These are phyloP conservation scores for Lagria hirta DNA, from an alignment of 2,888 invertebrate species.

Conservation along the genomic window DNA sequence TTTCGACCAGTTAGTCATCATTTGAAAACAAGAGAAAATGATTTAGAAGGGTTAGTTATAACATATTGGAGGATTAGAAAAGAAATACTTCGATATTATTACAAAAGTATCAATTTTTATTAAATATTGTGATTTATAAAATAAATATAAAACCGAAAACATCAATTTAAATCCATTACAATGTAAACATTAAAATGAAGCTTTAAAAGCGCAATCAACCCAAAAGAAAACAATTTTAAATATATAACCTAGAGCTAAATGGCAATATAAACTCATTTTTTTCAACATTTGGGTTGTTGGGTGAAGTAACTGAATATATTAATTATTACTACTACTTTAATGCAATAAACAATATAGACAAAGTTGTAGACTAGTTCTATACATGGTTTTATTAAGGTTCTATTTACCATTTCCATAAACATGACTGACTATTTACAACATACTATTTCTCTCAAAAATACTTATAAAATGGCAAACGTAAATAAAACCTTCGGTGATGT, in stretches of 20 bases:
- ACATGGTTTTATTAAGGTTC: slow-evolving; percentile 14
- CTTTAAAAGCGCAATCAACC: slow-evolving; percentile 20
- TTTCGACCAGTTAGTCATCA: too few relatives aligned
- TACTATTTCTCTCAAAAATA: not conserved
- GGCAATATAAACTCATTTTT: slow-evolving; percentile 14
- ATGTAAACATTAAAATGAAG: slow-evolving; percentile 17
- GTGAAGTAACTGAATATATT: slow-evolving; percentile 20
- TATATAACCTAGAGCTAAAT: slow-evolving; percentile 14
- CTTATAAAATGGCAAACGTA: slow-evolving; percentile 1
- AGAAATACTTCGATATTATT: slow-evolving; percentile 9
- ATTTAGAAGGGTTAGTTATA: too few relatives aligned
- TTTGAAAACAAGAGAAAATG: too few relatives aligned
- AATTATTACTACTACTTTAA: slow-evolving; percentile 11
- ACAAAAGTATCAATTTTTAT: slow-evolving; percentile 19
- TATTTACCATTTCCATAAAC: slow-evolving; percentile 3
- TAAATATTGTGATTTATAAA: slow-evolving; percentile 13
- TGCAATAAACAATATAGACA: slow-evolving; percentile 19
- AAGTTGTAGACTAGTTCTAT: slow-evolving; percentile 21
- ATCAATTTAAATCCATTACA: slow-evolving; percentile 9
- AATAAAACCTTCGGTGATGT: slow-evolving; percentile 17
- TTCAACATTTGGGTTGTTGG: slow-evolving; percentile 16
- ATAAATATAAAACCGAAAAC: slow-evolving; percentile 19
- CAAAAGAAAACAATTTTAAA: slow-evolving; percentile 19
- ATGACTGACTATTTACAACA: slow-evolving; percentile 16
- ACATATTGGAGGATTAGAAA: too few relatives aligned